These are phyloP conservation scores for Chaetodon trifasciatus DNA, from an alignment of 2,797 vertebrate genomes.

Conservation along the genomic window DNA sequence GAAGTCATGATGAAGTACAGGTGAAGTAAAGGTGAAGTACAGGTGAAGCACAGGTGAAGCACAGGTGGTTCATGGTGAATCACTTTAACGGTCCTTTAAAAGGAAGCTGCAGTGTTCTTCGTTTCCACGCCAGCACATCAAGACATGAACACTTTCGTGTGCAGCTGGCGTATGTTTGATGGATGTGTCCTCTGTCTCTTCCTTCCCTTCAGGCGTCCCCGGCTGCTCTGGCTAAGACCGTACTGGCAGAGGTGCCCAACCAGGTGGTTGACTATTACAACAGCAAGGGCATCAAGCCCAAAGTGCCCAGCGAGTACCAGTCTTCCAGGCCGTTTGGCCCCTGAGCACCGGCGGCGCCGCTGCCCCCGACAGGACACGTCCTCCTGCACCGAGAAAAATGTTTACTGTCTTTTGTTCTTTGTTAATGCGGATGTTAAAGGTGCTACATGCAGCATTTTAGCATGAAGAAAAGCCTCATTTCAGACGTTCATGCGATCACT, in stretches of 20 bases:
- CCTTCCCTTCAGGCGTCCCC: slow-evolving; percentile 90
- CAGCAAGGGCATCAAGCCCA: slow-evolving; percentile 96
- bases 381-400: slow-evolving; percentile 84
- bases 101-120: no score
- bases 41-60: no score
- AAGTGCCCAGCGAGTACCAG: slow-evolving; percentile 92
- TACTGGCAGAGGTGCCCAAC: slow-evolving; percentile 97
- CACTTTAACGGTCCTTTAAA: background rate
- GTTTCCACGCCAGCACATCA: no score
- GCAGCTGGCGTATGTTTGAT: background rate
- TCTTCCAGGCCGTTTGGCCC: slow-evolving; percentile 94
- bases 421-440: slow-evolving; percentile 60
- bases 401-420: slow-evolving; percentile 71
- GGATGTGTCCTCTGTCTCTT: background rate
- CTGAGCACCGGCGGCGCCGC: slow-evolving; percentile 69
- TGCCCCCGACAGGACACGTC: slow-evolving; percentile 59
- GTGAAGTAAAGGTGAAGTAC: no score
- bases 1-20: no score
- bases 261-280: slow-evolving; percentile 99
- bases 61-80: background rate
- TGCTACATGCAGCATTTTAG: slow-evolving; percentile 45
- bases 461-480: background rate
- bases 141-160: background rate
- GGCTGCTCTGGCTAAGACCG: slow-evolving; percentile 95
- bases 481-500: background rate